A percentile compares a stretch with the other conserved stretches of the same genome.
Conservation (phyloP, 2,888 invertebrate species). For the Caenorhabditis sp. region DNA sequence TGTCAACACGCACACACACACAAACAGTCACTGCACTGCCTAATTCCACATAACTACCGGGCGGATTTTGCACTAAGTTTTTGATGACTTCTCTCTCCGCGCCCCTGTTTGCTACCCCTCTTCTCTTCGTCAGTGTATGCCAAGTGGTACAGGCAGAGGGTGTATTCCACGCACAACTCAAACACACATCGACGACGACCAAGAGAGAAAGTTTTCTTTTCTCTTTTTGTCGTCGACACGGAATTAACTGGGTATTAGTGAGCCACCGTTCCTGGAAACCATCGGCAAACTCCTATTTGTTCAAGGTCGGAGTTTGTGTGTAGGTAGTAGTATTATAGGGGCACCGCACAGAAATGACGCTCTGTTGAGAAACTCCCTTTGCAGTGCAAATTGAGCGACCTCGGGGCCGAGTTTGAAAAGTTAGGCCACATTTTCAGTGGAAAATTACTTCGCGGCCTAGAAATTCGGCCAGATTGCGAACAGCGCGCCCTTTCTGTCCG, state of each 20-base stretch:
- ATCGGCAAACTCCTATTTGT: slow-evolving; percentile 2
- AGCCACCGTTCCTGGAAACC: slow-evolving; percentile 11
- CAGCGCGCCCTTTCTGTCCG: too few species aligned
- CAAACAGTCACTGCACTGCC: slow-evolving; percentile 6
- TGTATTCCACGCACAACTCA: slow-evolving; percentile 19
- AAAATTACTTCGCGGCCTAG: too few species aligned
- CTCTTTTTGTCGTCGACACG: not conserved
- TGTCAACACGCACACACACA: slow-evolving; percentile 15
- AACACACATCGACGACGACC: slow-evolving; percentile 10
- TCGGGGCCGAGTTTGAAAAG: too few species aligned
- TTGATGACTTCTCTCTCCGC: slow-evolving; percentile 15
- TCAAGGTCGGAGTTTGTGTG: not conserved
- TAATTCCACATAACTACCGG: slow-evolving; percentile 38
- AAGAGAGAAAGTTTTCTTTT: slow-evolving; percentile 3
- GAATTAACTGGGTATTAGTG: slow-evolving; percentile 29
- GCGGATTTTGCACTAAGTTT: slow-evolving; percentile 30
- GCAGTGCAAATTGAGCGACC: too few species aligned
- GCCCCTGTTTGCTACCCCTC: slow-evolving; percentile 30
- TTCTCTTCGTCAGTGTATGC: slow-evolving; percentile 9
- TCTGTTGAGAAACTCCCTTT: too few species aligned
- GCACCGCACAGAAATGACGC: too few species aligned
- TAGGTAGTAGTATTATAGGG: not conserved
- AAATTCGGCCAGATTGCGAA: too few species aligned
- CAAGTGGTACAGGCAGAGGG: slow-evolving; percentile 12
- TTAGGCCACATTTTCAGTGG: too few species aligned